Evolutionary conservation across 1,140 invertebrate genomes (phyloP).

Genomic region (Nymphalis io): DNA sequence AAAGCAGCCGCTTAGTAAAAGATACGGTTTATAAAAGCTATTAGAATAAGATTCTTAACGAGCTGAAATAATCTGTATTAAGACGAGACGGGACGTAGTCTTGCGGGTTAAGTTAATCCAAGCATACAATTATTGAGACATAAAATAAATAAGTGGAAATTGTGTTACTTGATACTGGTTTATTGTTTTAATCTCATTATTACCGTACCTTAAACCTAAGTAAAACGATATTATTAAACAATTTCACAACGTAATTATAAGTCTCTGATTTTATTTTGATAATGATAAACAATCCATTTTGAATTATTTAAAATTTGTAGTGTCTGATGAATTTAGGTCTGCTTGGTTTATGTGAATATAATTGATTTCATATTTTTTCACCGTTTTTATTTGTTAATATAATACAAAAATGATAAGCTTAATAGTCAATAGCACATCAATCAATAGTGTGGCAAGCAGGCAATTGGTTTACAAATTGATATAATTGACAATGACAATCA

Average conservation of each 20-base stretch:
- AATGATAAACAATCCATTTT: no score
- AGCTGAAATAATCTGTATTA: background rate
- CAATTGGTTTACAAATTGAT: constrained; percentile 53
- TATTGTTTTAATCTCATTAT: no score
- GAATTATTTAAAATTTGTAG: no score
- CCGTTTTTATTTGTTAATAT: no score
- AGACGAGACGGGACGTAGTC: background rate
- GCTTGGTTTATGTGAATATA: no score
- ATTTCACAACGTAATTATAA: no score
- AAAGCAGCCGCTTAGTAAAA: constrained; percentile 23
- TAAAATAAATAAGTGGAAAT: background rate
- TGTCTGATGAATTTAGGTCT: no score
- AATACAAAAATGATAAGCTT: background rate
- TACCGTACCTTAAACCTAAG: no score
- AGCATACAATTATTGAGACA: background rate
- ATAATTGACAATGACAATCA: constrained; percentile 61
- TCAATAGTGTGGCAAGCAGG: constrained; percentile 12
- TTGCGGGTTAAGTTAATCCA: no score
- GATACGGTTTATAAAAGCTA: constrained; percentile 26
- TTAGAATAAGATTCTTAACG: constrained; percentile 20
- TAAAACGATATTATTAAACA: no score
- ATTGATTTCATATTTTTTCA: no score
- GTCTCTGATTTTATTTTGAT: no score
- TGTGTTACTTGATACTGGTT: background rate
- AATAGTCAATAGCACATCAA: background rate